Percentiles rank a stretch among this genome's conserved stretches.
These are phyloP conservation scores for Formicarius rufipectus DNA, from an alignment of 2,113 vertebrate species.

Conservation along the genomic window DNA sequence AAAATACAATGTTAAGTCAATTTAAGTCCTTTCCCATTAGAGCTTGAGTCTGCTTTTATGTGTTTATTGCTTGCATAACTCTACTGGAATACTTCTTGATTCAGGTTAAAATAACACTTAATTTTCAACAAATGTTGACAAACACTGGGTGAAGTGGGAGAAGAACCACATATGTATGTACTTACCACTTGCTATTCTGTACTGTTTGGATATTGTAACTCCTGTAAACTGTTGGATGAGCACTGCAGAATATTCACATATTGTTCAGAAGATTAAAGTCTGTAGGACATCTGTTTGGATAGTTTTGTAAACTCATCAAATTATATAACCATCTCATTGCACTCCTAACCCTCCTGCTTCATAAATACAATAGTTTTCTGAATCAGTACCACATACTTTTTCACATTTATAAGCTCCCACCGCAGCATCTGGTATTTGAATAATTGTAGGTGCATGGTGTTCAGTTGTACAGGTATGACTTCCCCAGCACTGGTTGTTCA, in stretches of 20 bases:
- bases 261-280: not conserved
- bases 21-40: not conserved
- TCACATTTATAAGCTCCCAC: not conserved
- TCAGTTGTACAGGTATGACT: not conserved
- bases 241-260: not conserved
- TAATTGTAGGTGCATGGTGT: not conserved
- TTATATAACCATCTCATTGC: not conserved
- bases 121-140: not conserved
- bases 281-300: not conserved
- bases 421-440: not conserved
- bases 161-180: not conserved
- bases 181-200: not conserved
- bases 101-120: not conserved
- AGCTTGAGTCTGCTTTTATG: not conserved
- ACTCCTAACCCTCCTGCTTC: not conserved
- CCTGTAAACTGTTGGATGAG: not conserved
- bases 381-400: not conserved
- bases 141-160: not conserved
- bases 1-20: too few species aligned
- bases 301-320: not conserved
- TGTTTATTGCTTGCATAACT: not conserved
- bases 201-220: not conserved
- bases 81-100: not conserved
- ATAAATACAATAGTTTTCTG: not conserved
- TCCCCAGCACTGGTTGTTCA: not conserved